phyloP scores from a whole-genome alignment of 1,140 invertebrate species.

The Papilio dardanus region DNA sequence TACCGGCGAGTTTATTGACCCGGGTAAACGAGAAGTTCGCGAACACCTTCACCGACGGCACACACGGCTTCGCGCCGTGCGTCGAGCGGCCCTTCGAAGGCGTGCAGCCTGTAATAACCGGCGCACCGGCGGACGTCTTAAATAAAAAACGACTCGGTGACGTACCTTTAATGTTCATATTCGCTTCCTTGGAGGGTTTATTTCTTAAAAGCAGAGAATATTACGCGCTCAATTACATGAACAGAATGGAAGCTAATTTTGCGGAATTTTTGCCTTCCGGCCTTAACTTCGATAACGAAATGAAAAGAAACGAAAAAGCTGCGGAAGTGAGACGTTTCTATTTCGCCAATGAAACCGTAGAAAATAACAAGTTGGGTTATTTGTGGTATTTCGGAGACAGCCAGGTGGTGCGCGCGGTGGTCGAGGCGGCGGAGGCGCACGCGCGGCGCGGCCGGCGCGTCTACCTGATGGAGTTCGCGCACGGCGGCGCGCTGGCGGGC shows the following conservation, averaged over 20 bases:
- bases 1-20: slow-evolving; percentile 39
- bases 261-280: slow-evolving; percentile 41
- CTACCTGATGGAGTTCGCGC: slow-evolving; percentile 49
- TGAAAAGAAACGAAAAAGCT: slow-evolving; percentile 21
- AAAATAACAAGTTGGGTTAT: slow-evolving; percentile 39
- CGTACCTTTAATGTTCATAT: slow-evolving; percentile 74
- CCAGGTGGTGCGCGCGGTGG: slow-evolving; percentile 38
- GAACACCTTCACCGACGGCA: slow-evolving; percentile 43
- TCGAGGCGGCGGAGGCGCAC: slow-evolving; percentile 41
- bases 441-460: slow-evolving; percentile 35
- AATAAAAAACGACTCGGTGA: slow-evolving; percentile 65
- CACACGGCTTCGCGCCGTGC: slow-evolving; percentile 44
- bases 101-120: slow-evolving; percentile 76
- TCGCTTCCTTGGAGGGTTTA: slow-evolving; percentile 68
- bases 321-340: slow-evolving; percentile 40
- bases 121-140: slow-evolving; percentile 78
- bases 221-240: slow-evolving; percentile 40
- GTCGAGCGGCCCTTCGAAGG: slow-evolving; percentile 38
- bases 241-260: slow-evolving; percentile 43
- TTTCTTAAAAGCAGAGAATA: slow-evolving; percentile 54
- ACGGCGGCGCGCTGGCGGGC: slow-evolving; percentile 42
- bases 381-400: slow-evolving; percentile 46
- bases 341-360: slow-evolving; percentile 40
- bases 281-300: slow-evolving; percentile 38
- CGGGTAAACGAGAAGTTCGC: slow-evolving; percentile 38